Base-by-base conservation (phyloP, 2,797 vertebrate genomes). In the Rhinella marina region DNA sequence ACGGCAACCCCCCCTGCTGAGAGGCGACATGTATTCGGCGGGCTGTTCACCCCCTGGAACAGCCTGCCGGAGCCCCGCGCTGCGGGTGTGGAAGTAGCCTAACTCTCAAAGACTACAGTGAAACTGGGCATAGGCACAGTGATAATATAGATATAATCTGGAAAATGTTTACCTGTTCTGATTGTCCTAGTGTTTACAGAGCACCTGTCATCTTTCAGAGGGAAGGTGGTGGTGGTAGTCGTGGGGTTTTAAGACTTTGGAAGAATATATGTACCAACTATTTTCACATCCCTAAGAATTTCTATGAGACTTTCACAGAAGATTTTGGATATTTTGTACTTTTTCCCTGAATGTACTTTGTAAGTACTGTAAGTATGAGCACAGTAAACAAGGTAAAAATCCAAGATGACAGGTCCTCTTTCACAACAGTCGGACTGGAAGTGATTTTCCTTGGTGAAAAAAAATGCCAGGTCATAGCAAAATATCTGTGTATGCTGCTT, bases 401-500 rank as follows among this genome's bases (percentile, higher is more conserved):
- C 17, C 17, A 48, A 73, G 50, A 12, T n/a, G 23, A 54, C 50
- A n/a, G 12, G 75, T 77, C 54, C 41, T 11, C 10, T 76, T 76
- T 41, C 21, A 41, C 17, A 52, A 77, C 23, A 76, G 2, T 52
- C 7, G 3, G 3, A 14, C 11, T 52, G 17, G 5, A 25, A 75
- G n/a, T 16, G 29, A 61, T 41, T 41, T 13, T 21, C 25, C 66
- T 17, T 32, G 12, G 12, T 32, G 19, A 70, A 32, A 68, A 32
- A 29, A 29, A 16, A 10, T 73, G 68, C 27, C 9, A 48, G 10
- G 19, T 16, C 23, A 16, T 66, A 62, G 11, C 61, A n/a, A n/a
- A 64, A 70, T 52, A 23, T n/a, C 10, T 72, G 68, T 72, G 68
- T 72, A n/a, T 72, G 29, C 29, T 72, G 68, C 68, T 72, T 72